phyloP scores from a whole-genome alignment of 1,140 invertebrate species.

The Achatina immaculata region DNA sequence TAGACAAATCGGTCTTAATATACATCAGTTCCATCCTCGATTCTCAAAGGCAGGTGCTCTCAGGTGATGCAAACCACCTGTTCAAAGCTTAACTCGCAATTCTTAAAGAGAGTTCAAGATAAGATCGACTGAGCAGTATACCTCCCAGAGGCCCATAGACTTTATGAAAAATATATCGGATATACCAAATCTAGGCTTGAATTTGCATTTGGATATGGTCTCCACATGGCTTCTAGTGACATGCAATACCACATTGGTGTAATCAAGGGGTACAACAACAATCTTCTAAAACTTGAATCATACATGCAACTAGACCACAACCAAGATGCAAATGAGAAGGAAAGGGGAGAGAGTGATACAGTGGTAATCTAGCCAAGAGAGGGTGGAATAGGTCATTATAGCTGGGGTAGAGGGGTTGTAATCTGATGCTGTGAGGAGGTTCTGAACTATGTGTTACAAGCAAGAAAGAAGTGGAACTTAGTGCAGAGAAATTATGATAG shows the following conservation, averaged over 20 bases:
- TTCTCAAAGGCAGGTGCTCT: not conserved
- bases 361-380: too few relatives aligned
- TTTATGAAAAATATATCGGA: not conserved
- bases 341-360: too few relatives aligned
- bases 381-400: too few relatives aligned
- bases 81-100: not conserved
- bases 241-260: not conserved
- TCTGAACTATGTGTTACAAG: too few relatives aligned
- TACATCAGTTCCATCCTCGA: not conserved
- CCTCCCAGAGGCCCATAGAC: not conserved
- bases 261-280: not conserved
- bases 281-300: too few relatives aligned
- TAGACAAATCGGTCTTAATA: not conserved
- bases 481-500: too few relatives aligned
- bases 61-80: not conserved
- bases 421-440: too few relatives aligned
- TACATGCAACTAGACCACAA: too few relatives aligned
- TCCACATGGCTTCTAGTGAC: not conserved
- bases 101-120: not conserved
- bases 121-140: not conserved
- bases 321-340: too few relatives aligned
- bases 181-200: not conserved
- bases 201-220: not conserved
- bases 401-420: too few relatives aligned
- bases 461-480: too few relatives aligned